Conservation (phyloP, 2,797 vertebrate species). For the Micrastur ruficollis region DNA sequence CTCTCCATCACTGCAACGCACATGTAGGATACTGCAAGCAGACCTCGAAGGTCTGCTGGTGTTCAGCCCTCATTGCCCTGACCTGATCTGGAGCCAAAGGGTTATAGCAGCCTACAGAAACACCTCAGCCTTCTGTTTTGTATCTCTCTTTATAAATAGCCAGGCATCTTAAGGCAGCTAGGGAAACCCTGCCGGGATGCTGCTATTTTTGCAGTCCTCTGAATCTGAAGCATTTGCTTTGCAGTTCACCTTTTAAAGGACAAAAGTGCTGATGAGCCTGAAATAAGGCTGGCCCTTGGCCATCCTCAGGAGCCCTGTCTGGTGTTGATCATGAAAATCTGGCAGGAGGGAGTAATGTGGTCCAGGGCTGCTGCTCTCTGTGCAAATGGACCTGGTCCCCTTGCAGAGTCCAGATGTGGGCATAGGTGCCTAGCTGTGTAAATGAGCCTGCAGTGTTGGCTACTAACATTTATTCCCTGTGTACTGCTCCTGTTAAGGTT, state of each 20-base stretch:
- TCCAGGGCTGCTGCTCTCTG: not conserved
- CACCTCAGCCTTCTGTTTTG: not conserved
- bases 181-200: not conserved
- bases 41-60: not conserved
- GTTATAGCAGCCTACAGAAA: not conserved
- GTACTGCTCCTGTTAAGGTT: not conserved
- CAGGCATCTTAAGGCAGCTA: not conserved
- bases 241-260: not conserved
- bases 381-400: accelerated
- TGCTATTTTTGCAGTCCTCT: not conserved
- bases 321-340: not conserved
- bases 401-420: accelerated
- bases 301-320: not conserved
- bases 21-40: not conserved
- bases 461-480: not conserved
- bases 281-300: not conserved
- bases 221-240: not conserved
- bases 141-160: not conserved
- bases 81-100: not conserved
- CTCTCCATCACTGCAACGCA: not conserved
- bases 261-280: not conserved
- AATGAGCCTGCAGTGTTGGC: not conserved
- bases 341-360: not conserved
- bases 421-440: not conserved
- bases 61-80: not conserved